Base-by-base conservation (phyloP, 2,888 invertebrate genomes). In the Melangyna quadrimaculata region DNA sequence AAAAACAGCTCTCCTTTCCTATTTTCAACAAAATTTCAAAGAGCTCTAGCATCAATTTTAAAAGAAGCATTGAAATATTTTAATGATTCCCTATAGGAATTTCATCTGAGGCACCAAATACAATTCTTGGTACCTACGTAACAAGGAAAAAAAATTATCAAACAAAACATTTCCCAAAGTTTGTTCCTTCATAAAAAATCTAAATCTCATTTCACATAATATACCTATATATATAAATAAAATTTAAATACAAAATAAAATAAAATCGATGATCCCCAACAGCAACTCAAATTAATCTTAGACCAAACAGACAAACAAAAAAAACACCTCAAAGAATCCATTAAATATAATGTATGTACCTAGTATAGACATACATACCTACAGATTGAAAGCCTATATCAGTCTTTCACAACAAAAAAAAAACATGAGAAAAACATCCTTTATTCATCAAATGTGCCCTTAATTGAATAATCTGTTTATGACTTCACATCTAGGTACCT, bases 381-480 rank as follows among this genome's bases (percentile, higher is more conserved):
- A 40, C 40, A 12, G 22, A n/a, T n/a, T 61, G 9, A 61, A 40
- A 43, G 10, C 5, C 37, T 24, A 40, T 40, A 40, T 40, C 4
- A 27, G 3, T 22, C 22, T 61, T 37, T 37, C 3, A 24, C 3
- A 59, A 7, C 1, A 17, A 63, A n/a, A 27, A 19, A 8, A 43
- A 63, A 43, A 43, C 2, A 8, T 17, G 8, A 8, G n/a, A 17
- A 43, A 40, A 24, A 43, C 43, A 27, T 24, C 24, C 63, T 27
- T 27, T 17, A 10, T 27, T 27, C 24, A 27, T 43, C 24, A 2
- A 7, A 51, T 27, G 2, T 27, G 14, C 27, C 40, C 43, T 63
- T 63, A 63, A 43, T 43, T 27, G n/a, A 27, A 63, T 63, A 43
- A n/a, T n/a, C 10, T 63, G 24, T 63, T 43, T 27, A 37, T 59